Evolutionary conservation across 1,140 invertebrate genomes (phyloP).

Genomic region (Caenorhabditis remanei): DNA sequence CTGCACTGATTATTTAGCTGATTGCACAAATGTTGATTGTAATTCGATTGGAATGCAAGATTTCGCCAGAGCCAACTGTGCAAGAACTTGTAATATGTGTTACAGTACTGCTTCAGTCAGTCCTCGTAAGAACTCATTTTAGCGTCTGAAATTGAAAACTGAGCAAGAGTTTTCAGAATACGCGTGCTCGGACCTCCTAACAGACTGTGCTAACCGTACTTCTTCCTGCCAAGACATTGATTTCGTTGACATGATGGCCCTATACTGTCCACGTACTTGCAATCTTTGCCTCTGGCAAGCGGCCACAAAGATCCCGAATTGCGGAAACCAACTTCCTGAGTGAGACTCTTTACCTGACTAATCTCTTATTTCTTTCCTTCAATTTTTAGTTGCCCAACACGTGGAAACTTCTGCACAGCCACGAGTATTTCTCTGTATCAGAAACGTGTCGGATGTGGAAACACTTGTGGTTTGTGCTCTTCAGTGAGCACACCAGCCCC

Average conservation of each 20-base stretch:
- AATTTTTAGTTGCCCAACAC: slow-evolving; percentile 14
- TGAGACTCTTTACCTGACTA: background rate
- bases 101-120: slow-evolving; percentile 22
- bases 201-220: slow-evolving; percentile 14
- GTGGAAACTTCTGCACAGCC: slow-evolving; percentile 41
- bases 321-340: slow-evolving; percentile 46
- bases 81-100: slow-evolving; percentile 53
- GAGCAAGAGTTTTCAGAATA: background rate
- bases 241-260: slow-evolving; percentile 47
- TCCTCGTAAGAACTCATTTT: background rate
- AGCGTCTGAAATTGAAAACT: background rate
- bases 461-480: slow-evolving; percentile 38
- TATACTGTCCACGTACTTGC: slow-evolving; percentile 35
- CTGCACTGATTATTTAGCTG: slow-evolving; percentile 37
- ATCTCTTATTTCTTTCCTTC: background rate
- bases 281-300: slow-evolving; percentile 10
- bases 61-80: slow-evolving; percentile 42
- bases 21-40: slow-evolving; percentile 1
- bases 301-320: slow-evolving; percentile 7
- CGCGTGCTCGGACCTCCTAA: slow-evolving; percentile 31
- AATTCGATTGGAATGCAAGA: slow-evolving; percentile 42
- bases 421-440: slow-evolving; percentile 24
- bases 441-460: slow-evolving; percentile 43
- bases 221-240: slow-evolving; percentile 48
- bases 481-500: background rate